Percentiles rank a stretch among this genome's conserved stretches.
Evolutionary conservation across 1,140 invertebrate species (phyloP).

Genomic region (Caerostris extrusa): DNA sequence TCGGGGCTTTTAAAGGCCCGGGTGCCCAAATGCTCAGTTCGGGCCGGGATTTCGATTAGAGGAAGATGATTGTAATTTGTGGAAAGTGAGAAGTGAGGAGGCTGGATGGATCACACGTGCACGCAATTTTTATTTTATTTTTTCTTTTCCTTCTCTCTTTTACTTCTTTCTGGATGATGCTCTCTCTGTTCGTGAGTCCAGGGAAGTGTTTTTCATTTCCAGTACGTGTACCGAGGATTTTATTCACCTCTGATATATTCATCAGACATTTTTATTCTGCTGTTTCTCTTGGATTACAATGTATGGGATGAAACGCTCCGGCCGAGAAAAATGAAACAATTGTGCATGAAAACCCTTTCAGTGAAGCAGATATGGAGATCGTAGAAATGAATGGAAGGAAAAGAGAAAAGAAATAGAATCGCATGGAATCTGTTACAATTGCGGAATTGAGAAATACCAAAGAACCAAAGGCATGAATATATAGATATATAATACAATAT

Average conservation of each 20-base stretch:
- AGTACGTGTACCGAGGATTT: not conserved
- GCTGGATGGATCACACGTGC: slow-evolving; percentile 2
- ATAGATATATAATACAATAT: too few species aligned
- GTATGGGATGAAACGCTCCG: too few species aligned
- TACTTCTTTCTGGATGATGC: not conserved
- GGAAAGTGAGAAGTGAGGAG: slow-evolving; percentile 49
- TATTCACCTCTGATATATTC: not conserved
- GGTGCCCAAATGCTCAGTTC: slow-evolving; percentile 61
- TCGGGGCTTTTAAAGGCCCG: not conserved
- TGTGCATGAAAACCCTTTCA: too few species aligned
- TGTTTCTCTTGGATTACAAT: too few species aligned
- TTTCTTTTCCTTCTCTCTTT: not conserved
- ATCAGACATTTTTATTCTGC: not conserved
- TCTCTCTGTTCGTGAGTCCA: not conserved
- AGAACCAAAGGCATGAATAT: too few species aligned
- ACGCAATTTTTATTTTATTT: not conserved
- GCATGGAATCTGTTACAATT: too few species aligned
- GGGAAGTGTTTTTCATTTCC: not conserved
- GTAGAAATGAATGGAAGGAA: too few species aligned
- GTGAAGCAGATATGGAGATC: too few species aligned
- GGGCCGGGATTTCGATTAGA: slow-evolving; percentile 47
- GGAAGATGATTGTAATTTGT: slow-evolving; percentile 60
- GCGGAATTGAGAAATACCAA: too few species aligned
- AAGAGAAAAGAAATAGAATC: too few species aligned
- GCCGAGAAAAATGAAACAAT: too few species aligned